Conservation (phyloP, 2,113 vertebrate species). For the Panthera tigris region DNA sequence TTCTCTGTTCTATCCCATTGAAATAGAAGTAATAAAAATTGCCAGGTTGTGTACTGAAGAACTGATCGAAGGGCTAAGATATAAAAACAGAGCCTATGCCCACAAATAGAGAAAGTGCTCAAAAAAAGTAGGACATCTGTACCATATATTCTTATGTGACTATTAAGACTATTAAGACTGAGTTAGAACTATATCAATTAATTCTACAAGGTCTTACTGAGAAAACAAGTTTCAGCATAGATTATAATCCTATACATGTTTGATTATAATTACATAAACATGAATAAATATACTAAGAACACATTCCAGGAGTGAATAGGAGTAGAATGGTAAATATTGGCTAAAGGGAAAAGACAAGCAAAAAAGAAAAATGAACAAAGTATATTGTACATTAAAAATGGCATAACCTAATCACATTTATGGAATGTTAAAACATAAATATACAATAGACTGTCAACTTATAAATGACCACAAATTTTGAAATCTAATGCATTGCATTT, state of each 20-base stretch:
- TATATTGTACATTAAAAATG: neutral
- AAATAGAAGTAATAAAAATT: neutral
- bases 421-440: neutral
- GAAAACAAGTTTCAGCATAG: neutral
- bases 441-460: neutral
- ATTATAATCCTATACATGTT: neutral
- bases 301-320: neutral
- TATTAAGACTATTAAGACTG: neutral
- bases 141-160: neutral
- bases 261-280: neutral
- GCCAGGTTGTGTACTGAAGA: neutral
- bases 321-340: neutral
- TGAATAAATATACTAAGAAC: neutral
- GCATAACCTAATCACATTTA: neutral
- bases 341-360: neutral
- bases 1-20: neutral
- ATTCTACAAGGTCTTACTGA: neutral
- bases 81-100: fast-evolving
- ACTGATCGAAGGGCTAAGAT: neutral
- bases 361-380: neutral
- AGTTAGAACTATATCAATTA: neutral
- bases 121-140: neutral
- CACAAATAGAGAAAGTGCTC: neutral
- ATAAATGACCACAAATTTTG: neutral
- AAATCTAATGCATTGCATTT: neutral